Base-by-base conservation (phyloP, 2,797 vertebrate species). In the Thripadectes ignobilis region DNA sequence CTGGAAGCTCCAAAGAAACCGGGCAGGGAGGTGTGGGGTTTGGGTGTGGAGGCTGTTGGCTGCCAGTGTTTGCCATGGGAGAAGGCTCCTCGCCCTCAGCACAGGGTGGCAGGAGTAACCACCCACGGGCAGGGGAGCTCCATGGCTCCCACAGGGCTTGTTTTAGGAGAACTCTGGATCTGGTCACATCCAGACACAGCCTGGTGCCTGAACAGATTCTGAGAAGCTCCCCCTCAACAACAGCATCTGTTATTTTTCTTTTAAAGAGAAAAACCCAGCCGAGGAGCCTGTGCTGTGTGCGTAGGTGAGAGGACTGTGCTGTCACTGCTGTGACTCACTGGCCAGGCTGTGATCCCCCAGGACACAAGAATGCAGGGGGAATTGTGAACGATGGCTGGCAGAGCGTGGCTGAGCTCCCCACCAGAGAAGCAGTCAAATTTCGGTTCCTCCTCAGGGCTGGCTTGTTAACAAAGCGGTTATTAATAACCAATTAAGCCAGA, bases 181-280 rank as follows among this genome's bases (percentile, higher is more conserved):
- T 38, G 66, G 62, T 12, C 63, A 2, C 11, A 38, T 5, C 54
- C 85, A 55, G 78, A 52, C 46, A 3, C 66, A 58, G 78, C 66
- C 55, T 30, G 7, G 13, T 7, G 34, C 55, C 36, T 14, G 78
- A 85, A 52, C 43, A 43, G 85, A 13, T 86, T 85, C 71, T 17
- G 57, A 87, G 93, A 79, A 83, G 54, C 93, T 77, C 88, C 86
- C 80, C 96, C 93, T 93, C 91, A 36, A 8, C 32, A 14, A 16
- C 9, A 29, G 79, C 96, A 94, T 92, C 96, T 95, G 96, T 92
- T 96, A 75, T 95, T 96, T 96, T 96, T 59, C 91, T 74, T 67
- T 91, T 77, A 32, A 14, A 66, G n/a, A 72, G 69, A 52, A 71
- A 74, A 45, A 1, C 6, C 5, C 54, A 23, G 18, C 22, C 7